Conservation (phyloP, 2,888 invertebrate species). For the Acanthosoma haemorrhoidale region DNA sequence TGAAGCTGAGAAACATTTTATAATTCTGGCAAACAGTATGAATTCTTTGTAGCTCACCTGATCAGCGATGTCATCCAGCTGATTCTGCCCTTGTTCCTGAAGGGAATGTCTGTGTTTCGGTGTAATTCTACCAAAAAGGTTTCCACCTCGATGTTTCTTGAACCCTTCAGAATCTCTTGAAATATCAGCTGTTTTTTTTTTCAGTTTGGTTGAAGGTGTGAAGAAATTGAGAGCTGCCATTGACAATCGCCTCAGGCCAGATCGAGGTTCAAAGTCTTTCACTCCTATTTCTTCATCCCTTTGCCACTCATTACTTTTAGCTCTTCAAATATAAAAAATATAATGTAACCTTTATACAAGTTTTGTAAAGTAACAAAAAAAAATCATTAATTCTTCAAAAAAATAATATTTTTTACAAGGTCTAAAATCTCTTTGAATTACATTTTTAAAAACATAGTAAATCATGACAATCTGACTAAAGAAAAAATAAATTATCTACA, state of each 20-base stretch:
- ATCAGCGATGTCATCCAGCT: neutral
- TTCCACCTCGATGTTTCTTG: constrained; percentile 28
- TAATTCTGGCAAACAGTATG: too few relatives aligned
- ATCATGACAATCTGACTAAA: too few relatives aligned
- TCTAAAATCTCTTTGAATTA: too few relatives aligned
- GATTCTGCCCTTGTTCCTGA: constrained; percentile 16
- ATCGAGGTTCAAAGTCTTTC: neutral
- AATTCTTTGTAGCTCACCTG: neutral
- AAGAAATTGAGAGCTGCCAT: constrained; percentile 42
- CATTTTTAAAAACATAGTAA: too few relatives aligned
- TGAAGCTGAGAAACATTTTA: too few relatives aligned
- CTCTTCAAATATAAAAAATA: constrained; percentile 3
- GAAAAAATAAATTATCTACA: too few relatives aligned
- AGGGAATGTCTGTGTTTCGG: constrained; percentile 28
- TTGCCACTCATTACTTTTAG: constrained; percentile 25
- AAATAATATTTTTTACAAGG: too few relatives aligned
- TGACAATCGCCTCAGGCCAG: constrained; percentile 41
- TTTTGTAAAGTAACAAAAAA: too few relatives aligned
- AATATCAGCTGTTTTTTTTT: constrained; percentile 1
- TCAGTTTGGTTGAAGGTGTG: constrained; percentile 24
- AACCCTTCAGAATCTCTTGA: constrained; percentile 4
- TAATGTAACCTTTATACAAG: too few relatives aligned
- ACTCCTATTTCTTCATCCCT: constrained; percentile 1
- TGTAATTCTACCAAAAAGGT: constrained; percentile 9
- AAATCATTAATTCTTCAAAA: too few relatives aligned